Evolutionary conservation across 2,888 invertebrate species (phyloP).

Genomic region (Epistrophella euchroma): DNA sequence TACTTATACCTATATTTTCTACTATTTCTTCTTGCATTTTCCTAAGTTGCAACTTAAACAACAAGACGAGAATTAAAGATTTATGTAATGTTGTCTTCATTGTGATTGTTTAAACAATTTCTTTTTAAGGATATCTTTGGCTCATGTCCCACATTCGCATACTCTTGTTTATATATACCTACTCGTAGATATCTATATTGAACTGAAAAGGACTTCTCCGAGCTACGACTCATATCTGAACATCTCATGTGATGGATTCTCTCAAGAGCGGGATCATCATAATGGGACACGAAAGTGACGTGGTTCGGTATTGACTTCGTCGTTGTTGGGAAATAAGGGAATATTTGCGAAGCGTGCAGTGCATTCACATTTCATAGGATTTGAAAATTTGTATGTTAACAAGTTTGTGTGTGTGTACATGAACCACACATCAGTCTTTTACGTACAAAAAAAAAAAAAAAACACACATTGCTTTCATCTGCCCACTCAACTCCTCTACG

Average conservation of each 20-base stretch:
- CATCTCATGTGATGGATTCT: slow-evolving; percentile 62
- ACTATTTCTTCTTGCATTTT: slow-evolving; percentile 34
- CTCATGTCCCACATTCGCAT: slow-evolving; percentile 28
- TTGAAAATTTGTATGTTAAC: slow-evolving; percentile 36
- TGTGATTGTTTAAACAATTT: slow-evolving; percentile 59
- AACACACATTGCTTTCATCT: slow-evolving; percentile 55
- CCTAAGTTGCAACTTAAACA: slow-evolving; percentile 34
- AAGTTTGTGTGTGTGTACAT: background rate
- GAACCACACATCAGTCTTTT: slow-evolving; percentile 21
- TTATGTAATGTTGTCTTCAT: slow-evolving; percentile 36
- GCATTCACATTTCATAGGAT: slow-evolving; percentile 47
- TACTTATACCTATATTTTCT: background rate
- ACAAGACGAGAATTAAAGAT: background rate
- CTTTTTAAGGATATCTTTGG: slow-evolving; percentile 37
- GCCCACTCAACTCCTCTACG: background rate
- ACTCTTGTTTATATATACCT: background rate
- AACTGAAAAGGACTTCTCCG: slow-evolving; percentile 26
- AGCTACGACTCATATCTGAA: slow-evolving; percentile 38
- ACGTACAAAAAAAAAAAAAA: no score
- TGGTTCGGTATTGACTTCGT: slow-evolving; percentile 54
- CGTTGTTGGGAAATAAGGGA: slow-evolving; percentile 34
- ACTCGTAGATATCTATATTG: background rate
- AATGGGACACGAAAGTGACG: slow-evolving; percentile 59
- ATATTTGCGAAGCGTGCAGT: slow-evolving; percentile 32
- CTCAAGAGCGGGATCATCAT: slow-evolving; percentile 69